Conservation (phyloP, 2,888 invertebrate genomes). For the Lepidochrysops patricia region DNA sequence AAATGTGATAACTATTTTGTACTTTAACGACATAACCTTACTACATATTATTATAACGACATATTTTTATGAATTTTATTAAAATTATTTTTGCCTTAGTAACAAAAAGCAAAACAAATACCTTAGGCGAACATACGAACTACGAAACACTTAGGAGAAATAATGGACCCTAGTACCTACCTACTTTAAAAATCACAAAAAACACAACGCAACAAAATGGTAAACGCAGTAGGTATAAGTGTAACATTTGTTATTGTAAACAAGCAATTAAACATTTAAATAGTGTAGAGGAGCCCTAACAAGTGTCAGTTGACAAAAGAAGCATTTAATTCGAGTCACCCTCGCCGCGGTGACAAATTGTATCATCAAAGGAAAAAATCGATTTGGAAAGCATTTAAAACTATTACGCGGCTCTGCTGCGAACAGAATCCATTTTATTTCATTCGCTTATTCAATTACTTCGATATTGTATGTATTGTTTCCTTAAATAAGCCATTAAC, state of each 20-base stretch:
- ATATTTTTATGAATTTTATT: neutral
- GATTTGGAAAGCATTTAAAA: conserved; percentile 25
- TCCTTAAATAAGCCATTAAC: neutral
- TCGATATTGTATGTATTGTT: neutral
- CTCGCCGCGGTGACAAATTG: conserved; percentile 46
- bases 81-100: neutral
- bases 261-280: conserved; percentile 51
- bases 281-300: conserved; percentile 45
- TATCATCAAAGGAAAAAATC: conserved; percentile 32
- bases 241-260: conserved; percentile 57
- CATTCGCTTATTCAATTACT: conserved; percentile 5
- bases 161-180: too few relatives aligned
- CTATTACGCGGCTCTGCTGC: conserved; percentile 6
- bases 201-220: conserved; percentile 15
- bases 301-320: conserved; percentile 52
- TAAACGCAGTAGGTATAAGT: conserved; percentile 17
- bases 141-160: too few relatives aligned
- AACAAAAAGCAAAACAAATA: neutral
- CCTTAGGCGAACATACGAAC: too few relatives aligned
- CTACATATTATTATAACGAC: too few relatives aligned
- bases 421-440: conserved; percentile 1
- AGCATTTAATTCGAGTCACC: conserved; percentile 45
- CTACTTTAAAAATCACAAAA: conserved; percentile 13
- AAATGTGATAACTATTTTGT: neutral
- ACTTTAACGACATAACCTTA: too few relatives aligned